Evolutionary conservation across 2,888 invertebrate species (phyloP), one percentile per base, ranked within the genome.

Genomic region (Nomada ruficornis): DNA sequence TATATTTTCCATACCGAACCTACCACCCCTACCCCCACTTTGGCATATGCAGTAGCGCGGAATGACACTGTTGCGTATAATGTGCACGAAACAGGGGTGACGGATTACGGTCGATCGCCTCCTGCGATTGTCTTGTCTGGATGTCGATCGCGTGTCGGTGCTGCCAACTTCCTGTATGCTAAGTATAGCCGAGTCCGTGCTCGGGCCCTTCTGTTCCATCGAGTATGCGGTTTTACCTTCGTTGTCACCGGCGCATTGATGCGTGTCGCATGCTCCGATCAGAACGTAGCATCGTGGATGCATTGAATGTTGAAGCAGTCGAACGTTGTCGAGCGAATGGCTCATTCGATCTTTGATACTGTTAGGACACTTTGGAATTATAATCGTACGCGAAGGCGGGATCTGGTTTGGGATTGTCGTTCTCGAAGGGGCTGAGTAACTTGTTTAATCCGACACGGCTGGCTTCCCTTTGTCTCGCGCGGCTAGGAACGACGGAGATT

Each of bases 91-190:
- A 83, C 57, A 68, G 72, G 23, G 55, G 64, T 65, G 74, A n/a
- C 62, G 80, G 84, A 84, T 84, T 84, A 84, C 54, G 65, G 26
- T 62, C 70, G 85, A 85, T 81, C 77, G 82, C 52, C 68, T 44
- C 9, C 13, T 7, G 23, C 72, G 83, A 86, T 86, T 86, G 85
- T 86, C 83, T 86, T 83, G 83, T 86, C 86, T 65, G 74, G 72
- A 81, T 84, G 86, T 86, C 86, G 80, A 86, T 86, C 86, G 82
- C 63, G 82, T 81, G 81, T 83, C 83, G 57, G 50, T 69, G 69
- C 65, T 52, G 52, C 71, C 44, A 57, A 63, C 77, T 62, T 62
- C 62, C 54, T 11, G 55, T 69, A 80, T 72, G 78, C 59, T 72
- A 73, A 80, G 77, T 65, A 77, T 78, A 44, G 55, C 10, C 36